phyloP scores from a whole-genome alignment of 2,113 vertebrate species.

The Peromyscus leucopus region DNA sequence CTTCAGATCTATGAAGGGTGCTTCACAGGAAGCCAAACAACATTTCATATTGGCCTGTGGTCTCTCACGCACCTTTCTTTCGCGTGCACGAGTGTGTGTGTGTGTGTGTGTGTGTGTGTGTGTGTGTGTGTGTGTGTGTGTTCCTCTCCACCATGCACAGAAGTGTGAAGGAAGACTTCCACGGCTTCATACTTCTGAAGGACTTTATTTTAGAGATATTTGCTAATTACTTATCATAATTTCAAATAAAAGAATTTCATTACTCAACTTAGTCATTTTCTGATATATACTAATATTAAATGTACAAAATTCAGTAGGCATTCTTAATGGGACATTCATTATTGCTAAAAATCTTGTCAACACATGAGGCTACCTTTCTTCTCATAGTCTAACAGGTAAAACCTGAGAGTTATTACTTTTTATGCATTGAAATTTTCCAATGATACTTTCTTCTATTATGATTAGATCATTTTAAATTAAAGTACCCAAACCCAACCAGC shows the following conservation, averaged over 20 bases:
- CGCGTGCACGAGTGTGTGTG: too few species aligned
- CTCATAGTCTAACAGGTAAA: not conserved
- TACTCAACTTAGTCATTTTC: constrained; percentile 41
- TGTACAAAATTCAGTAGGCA: not conserved
- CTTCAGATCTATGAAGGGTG: not conserved
- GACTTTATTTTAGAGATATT: constrained; percentile 11
- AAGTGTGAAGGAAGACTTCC: not conserved
- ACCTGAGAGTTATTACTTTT: not conserved
- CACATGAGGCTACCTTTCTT: not conserved
- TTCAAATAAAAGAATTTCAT: not conserved
- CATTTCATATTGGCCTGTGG: not conserved
- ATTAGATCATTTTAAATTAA: constrained; percentile 46
- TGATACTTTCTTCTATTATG: constrained; percentile 30
- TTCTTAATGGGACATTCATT: not conserved
- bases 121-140: not conserved
- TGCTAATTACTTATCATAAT: constrained; percentile 21
- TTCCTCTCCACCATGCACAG: not conserved
- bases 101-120: too few species aligned
- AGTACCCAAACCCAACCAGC: not conserved
- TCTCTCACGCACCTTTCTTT: not conserved
- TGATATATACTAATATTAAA: not conserved
- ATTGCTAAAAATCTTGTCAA: not conserved
- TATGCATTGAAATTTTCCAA: not conserved
- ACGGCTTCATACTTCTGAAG: not conserved
- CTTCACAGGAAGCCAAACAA: not conserved